A percentile compares a stretch with the other conserved stretches of the same genome.
Evolutionary conservation across 2,888 invertebrate species (phyloP).

Genomic region (Apotomis capreana): DNA sequence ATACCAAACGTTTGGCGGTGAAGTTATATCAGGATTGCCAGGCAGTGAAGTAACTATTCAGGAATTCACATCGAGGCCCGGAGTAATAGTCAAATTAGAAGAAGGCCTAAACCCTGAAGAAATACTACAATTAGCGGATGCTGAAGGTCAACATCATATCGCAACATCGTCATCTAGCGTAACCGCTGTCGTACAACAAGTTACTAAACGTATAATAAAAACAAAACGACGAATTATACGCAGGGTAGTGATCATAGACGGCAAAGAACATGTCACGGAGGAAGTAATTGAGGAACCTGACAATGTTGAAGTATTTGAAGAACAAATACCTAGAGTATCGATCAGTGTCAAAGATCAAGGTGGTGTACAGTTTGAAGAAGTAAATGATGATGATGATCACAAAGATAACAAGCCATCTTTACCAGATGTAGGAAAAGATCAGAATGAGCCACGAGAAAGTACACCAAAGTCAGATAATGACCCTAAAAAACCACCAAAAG

Average conservation of each 20-base stretch:
- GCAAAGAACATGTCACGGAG: conserved; percentile 92
- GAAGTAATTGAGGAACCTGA: conserved; percentile 94
- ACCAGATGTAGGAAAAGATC: conserved; percentile 4
- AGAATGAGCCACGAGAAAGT: not conserved
- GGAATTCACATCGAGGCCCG: conserved; percentile 86
- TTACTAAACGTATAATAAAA: conserved; percentile 89
- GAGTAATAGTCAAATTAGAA: conserved; percentile 82
- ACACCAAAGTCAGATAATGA: conserved; percentile 1
- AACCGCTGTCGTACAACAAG: conserved; percentile 91
- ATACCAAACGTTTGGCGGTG: conserved; percentile 85
- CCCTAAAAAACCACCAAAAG: conserved; percentile 4
- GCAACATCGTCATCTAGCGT: conserved; percentile 88
- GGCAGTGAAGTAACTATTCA: conserved; percentile 85
- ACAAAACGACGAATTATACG: conserved; percentile 90
- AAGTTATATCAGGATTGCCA: conserved; percentile 85
- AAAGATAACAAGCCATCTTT: conserved; percentile 17
- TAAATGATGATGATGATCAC: conserved; percentile 58
- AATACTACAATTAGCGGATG: conserved; percentile 71
- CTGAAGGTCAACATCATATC: conserved; percentile 70
- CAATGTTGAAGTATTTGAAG: conserved; percentile 87
- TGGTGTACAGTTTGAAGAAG: conserved; percentile 70
- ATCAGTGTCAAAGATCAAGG: conserved; percentile 85
- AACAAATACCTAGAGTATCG: conserved; percentile 88
- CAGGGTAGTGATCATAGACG: conserved; percentile 90
- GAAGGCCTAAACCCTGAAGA: conserved; percentile 81